Evolutionary conservation across 2,113 vertebrate species (phyloP).

Genomic region (Engraulis encrasicolus): DNA sequence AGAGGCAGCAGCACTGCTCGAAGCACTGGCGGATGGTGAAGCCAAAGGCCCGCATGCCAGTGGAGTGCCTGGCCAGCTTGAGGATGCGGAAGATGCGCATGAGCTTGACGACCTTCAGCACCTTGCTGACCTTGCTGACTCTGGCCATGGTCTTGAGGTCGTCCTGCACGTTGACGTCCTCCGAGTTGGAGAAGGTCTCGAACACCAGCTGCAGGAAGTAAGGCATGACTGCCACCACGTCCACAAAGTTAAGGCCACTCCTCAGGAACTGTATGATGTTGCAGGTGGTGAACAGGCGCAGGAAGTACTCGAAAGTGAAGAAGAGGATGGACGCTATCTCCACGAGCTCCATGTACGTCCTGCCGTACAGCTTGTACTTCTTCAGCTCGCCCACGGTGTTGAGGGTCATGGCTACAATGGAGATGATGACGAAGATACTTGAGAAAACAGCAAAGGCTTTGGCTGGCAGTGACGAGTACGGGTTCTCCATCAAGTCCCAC

Average conservation of each 20-base stretch:
- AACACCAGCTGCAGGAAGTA: slow-evolving; percentile 88
- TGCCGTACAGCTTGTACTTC: slow-evolving; percentile 70
- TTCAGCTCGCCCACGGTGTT: slow-evolving; percentile 87
- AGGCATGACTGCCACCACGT: slow-evolving; percentile 87
- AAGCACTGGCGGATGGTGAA: slow-evolving; percentile 92
- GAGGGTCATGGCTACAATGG: slow-evolving; percentile 87
- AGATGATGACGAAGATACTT: slow-evolving; percentile 87
- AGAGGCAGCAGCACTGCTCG: slow-evolving; percentile 90
- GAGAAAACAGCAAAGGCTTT: slow-evolving; percentile 87
- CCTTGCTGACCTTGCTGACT: slow-evolving; percentile 89
- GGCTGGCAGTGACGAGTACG: slow-evolving; percentile 84
- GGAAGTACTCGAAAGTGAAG: slow-evolving; percentile 85
- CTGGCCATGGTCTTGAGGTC: slow-evolving; percentile 85
- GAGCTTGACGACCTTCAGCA: slow-evolving; percentile 87
- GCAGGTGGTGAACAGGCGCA: slow-evolving; percentile 83
- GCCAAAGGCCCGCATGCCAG: slow-evolving; percentile 87
- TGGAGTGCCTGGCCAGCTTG: slow-evolving; percentile 89
- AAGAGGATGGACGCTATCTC: slow-evolving; percentile 85
- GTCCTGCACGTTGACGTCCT: slow-evolving; percentile 71
- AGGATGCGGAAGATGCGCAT: slow-evolving; percentile 93
- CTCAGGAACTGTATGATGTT: slow-evolving; percentile 80
- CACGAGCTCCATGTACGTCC: slow-evolving; percentile 83
- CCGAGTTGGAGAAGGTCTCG: slow-evolving; percentile 75
- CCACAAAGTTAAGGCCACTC: slow-evolving; percentile 84
- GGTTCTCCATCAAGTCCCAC: slow-evolving; percentile 90